A percentile compares a stretch with the other conserved stretches of the same genome.
Evolutionary conservation across 1,140 invertebrate species (phyloP).

Genomic region (Zaprionus ornatus): DNA sequence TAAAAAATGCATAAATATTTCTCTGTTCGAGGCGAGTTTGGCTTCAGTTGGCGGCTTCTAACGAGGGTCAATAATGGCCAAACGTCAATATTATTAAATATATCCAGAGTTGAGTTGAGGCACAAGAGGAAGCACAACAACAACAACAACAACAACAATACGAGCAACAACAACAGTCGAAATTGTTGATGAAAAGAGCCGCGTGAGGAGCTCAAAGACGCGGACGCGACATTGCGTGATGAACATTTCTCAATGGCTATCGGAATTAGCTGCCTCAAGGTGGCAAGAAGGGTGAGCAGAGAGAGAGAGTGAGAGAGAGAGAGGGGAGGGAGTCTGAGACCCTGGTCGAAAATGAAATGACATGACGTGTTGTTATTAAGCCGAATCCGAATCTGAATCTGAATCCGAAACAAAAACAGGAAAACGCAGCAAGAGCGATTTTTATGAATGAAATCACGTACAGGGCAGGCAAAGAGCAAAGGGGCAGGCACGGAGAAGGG

Average conservation of each 20-base stretch:
- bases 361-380: slow-evolving; percentile 77
- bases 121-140: not conserved
- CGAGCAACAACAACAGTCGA: not conserved
- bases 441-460: slow-evolving; percentile 72
- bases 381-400: slow-evolving; percentile 48
- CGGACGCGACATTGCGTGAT: slow-evolving; percentile 75
- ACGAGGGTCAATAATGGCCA: slow-evolving; percentile 63
- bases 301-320: not conserved
- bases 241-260: slow-evolving; percentile 67
- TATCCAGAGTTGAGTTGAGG: slow-evolving; percentile 32
- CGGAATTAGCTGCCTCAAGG: slow-evolving; percentile 11
- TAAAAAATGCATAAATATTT: slow-evolving; percentile 37
- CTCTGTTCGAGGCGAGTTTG: slow-evolving; percentile 13
- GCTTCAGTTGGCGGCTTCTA: slow-evolving; percentile 32
- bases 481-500: not conserved
- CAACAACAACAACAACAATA: slow-evolving; percentile 30
- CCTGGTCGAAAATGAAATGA: slow-evolving; percentile 62
- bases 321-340: slow-evolving; percentile 5
- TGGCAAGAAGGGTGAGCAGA: not conserved
- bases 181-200: slow-evolving; percentile 65
- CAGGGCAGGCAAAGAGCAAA: not conserved
- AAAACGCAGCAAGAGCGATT: slow-evolving; percentile 25
- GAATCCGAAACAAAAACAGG: slow-evolving; percentile 45
- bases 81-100: slow-evolving; percentile 75
- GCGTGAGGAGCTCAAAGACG: slow-evolving; percentile 36